Base-by-base conservation (phyloP, 64 coral and sea anemone genomes). In the Actinia equina region DNA sequence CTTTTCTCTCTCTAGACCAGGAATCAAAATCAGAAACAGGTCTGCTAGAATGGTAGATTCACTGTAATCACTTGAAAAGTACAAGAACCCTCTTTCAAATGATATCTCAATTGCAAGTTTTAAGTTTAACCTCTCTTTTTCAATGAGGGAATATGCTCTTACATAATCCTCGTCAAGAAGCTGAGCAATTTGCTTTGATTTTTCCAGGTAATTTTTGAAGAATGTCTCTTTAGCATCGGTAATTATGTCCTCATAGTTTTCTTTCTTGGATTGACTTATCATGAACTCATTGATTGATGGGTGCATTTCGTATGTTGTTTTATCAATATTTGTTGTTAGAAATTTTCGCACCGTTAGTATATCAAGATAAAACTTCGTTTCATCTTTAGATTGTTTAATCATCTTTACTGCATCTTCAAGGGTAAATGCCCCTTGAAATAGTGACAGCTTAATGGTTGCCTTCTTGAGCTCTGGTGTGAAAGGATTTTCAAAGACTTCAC, bases 21-120 rank as follows among this genome's bases (percentile, higher is more conserved):
- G 70, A 26, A 79, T 52, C 83, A 91, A 62, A 8, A 74, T 76
- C 55, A 85, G 56, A 19, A 86, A 85, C 6, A 91, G 41, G 60
- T 85, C 84, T 59, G 30, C 83, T 16, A 91, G 44, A 18, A 85
- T 77, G 42, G 74, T 3, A 60, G 70, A 79, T 44, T 86, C 83
- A 27, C 18, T 82, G 61, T 85, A 84, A 22, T 86, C 71, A 56
- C 46, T 56, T 46, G 89, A 56, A 56, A 86, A 77, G 5, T 85
- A 84, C 30, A 91, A 45, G 12, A 44, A 84, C 42, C 77, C 83
- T 18, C 42, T 85, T 26, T 91, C 85, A 41, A 91, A 52, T 46
- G 89, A 91, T 61, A 91, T 91, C 42, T 91, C 43, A 71, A 91
- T 44, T 42, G 89, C 69, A 54, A 91, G 71, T 46, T 91, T 76